Base-by-base conservation (phyloP, 2,888 invertebrate genomes). In the Sminthurides aquaticus region DNA sequence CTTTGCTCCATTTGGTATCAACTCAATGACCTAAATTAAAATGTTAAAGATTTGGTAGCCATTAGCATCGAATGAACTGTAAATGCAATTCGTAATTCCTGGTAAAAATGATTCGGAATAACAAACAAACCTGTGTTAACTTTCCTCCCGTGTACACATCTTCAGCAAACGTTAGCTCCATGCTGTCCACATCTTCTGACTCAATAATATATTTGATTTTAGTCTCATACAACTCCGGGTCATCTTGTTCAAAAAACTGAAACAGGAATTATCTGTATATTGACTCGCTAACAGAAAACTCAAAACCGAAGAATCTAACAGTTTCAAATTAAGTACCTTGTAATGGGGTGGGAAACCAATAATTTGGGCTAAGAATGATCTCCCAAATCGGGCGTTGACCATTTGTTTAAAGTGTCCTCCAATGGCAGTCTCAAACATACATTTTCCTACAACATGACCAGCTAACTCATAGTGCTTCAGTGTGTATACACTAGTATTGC, bases 211-310 rank as follows among this genome's bases (percentile, higher is more conserved):
- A 81, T 62, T 77, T 76, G 58, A 81, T 77, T 72, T 81, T 81
- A 18, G 77, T 76, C 49, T 78, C 76, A 72, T 78, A 81, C 56
- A 80, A 75, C 66, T 80, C 80, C 8, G 81, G 81, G 67, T 81
- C 80, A 74, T 81, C 81, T 60, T 79, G 79, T 69, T 80, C 80
- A 76, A 81, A 81, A 71, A 81, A 80, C 79, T 79, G 73, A 11
- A 65, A 59, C 60, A 63, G n/a, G n/a, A n/a, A n/a, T n/a, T n/a
- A n/a, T 61, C 22, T 27, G 24, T n/a, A n/a, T n/a, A n/a, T n/a
- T n/a, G n/a, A n/a, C n/a, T n/a, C n/a, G n/a, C n/a, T n/a, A 24
- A 64, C 48, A 27, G 43, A 62, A 27, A 27, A 28, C 15, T 2
- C 5, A 56, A n/a, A 25, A 55, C 22, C 22, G 2, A 25, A 22